A percentile compares a stretch with the other conserved stretches of the same genome.
Conservation (phyloP, 2,888 invertebrate species). For the Eupeodes luniger region DNA sequence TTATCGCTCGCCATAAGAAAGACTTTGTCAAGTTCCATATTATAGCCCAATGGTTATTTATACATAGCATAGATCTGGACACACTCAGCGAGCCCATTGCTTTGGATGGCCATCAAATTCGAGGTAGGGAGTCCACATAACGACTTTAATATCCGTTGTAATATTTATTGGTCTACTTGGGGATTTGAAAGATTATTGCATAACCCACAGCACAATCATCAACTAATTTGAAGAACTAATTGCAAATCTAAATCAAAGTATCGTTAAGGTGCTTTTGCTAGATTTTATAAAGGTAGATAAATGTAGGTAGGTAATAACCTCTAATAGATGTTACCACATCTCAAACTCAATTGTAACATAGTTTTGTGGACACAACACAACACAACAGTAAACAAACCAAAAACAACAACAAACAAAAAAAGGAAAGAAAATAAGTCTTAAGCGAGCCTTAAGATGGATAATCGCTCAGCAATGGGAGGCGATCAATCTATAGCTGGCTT, state of each 20-base stretch:
- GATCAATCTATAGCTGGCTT: slow-evolving; percentile 41
- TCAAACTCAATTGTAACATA: slow-evolving; percentile 54
- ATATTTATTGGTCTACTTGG: slow-evolving; percentile 24
- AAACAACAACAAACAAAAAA: background rate
- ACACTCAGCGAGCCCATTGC: background rate
- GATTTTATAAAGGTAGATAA: background rate
- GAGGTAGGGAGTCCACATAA: slow-evolving; percentile 32
- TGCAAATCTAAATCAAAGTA: slow-evolving; percentile 67
- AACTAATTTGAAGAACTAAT: slow-evolving; percentile 64
- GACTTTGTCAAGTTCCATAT: slow-evolving; percentile 30
- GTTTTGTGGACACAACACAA: background rate
- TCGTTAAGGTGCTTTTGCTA: slow-evolving; percentile 27
- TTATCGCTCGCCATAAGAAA: slow-evolving; percentile 12
- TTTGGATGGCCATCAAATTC: background rate
- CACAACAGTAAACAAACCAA: no score
- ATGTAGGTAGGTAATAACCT: slow-evolving; percentile 21
- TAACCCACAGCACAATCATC: slow-evolving; percentile 14
- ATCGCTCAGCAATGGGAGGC: slow-evolving; percentile 58
- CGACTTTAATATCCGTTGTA: slow-evolving; percentile 60
- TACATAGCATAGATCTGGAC: slow-evolving; percentile 2
- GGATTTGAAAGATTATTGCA: slow-evolving; percentile 58
- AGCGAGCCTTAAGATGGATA: slow-evolving; percentile 50
- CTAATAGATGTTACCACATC: slow-evolving; percentile 50
- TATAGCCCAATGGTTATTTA: slow-evolving; percentile 19
- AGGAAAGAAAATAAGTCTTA: background rate